A percentile compares a stretch with the other conserved stretches of the same genome.
Evolutionary conservation across 2,113 vertebrate genomes (phyloP).

Genomic region (Chlorodrepanis virens): DNA sequence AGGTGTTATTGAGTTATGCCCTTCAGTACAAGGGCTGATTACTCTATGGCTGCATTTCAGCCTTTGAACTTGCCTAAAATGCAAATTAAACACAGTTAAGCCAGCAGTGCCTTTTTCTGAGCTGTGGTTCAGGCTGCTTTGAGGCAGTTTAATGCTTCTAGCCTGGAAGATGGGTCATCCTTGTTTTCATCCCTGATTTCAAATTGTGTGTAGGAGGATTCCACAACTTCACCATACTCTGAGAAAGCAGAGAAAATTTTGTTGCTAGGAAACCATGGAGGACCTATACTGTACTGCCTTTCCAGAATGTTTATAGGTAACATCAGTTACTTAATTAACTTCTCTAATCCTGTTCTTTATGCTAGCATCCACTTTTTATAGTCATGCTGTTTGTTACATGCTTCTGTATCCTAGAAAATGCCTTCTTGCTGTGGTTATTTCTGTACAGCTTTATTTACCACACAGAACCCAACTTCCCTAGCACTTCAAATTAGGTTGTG

Average conservation of each 20-base stretch:
- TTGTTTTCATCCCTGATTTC: conserved; percentile 59
- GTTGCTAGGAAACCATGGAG: conserved; percentile 74
- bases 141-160: background rate
- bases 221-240: conserved; percentile 50
- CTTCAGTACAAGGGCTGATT: background rate
- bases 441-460: background rate
- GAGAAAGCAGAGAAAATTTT: conserved; percentile 57
- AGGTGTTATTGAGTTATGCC: background rate
- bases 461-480: background rate
- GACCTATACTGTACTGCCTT: conserved; percentile 20
- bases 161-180: conserved; percentile 25
- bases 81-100: background rate
- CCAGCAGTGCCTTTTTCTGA: background rate
- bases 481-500: background rate
- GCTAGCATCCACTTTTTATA: background rate
- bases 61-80: background rate
- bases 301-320: conserved; percentile 34
- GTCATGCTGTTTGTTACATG: background rate
- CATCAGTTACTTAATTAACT: background rate
- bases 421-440: background rate
- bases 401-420: background rate
- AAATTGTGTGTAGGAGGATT: conserved; percentile 54
- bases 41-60: background rate
- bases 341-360: background rate
- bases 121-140: background rate